phyloP scores from a whole-genome alignment of 2,797 vertebrate genomes.

The Trichosurus vulpecula region DNA sequence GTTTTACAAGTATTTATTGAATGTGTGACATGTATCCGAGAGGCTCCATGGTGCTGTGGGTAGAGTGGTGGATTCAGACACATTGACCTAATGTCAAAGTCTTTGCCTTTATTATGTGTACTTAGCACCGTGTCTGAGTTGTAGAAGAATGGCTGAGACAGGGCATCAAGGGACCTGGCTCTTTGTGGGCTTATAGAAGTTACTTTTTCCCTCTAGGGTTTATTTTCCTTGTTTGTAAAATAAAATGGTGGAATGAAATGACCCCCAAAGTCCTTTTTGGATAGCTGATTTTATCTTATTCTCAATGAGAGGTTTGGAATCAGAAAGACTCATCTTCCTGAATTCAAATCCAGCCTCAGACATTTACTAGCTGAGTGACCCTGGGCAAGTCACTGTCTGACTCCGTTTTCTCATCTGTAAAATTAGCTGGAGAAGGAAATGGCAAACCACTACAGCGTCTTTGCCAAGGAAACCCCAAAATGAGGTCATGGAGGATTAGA shows the following conservation, averaged over 20 bases:
- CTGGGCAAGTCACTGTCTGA: neutral
- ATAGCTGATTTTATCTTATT: neutral
- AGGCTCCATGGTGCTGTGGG: neutral
- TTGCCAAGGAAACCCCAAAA: neutral
- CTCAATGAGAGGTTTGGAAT: neutral
- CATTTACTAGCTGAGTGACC: neutral
- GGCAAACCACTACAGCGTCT: neutral
- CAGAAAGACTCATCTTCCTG: neutral
- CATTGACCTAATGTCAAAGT: neutral
- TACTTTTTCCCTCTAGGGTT: neutral
- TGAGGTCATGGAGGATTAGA: neutral
- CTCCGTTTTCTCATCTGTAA: neutral
- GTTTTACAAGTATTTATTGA: neutral
- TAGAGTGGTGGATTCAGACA: neutral
- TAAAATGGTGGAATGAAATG: neutral
- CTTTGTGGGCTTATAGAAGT: neutral
- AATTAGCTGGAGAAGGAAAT: neutral
- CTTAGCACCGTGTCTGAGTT: neutral
- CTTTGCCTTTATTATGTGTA: neutral
- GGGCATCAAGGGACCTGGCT: neutral
- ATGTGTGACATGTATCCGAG: neutral
- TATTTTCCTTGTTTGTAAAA: neutral
- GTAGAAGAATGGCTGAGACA: neutral
- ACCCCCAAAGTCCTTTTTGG: neutral
- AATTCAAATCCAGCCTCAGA: neutral